phyloP scores from a whole-genome alignment of 2,888 invertebrate species.

The Flexamia atlantica region DNA sequence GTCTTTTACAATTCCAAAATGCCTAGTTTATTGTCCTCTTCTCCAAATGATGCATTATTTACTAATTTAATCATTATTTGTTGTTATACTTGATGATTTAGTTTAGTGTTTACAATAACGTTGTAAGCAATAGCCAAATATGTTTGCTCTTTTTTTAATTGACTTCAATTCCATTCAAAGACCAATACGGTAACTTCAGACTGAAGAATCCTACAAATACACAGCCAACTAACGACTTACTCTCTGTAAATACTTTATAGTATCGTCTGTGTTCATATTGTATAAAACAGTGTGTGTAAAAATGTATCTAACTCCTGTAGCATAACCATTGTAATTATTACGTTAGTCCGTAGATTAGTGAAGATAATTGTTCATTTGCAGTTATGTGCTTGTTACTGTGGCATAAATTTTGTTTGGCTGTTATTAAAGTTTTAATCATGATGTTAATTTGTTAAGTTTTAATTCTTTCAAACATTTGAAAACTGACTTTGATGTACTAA shows the following conservation, averaged over 20 bases:
- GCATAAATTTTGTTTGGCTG: background rate
- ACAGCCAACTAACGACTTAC: background rate
- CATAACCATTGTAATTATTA: conserved; percentile 20
- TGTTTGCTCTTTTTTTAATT: background rate
- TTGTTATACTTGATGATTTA: background rate
- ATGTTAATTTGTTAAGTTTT: conserved; percentile 19
- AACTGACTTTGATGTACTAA: too few species aligned
- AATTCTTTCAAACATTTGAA: background rate
- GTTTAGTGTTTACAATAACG: conserved; percentile 15
- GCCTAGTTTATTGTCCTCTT: background rate
- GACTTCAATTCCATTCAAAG: background rate
- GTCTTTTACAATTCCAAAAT: background rate
- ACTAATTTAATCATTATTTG: background rate
- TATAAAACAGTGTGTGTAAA: conserved; percentile 3
- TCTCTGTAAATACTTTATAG: background rate
- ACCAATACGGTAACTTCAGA: conserved; percentile 29
- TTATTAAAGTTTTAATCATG: background rate
- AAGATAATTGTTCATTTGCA: background rate
- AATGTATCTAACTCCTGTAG: conserved; percentile 1
- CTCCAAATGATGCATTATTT: too few species aligned
- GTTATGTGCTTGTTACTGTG: conserved; percentile 14
- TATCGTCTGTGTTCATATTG: conserved; percentile 23
- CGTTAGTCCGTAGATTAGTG: background rate
- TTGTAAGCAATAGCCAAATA: background rate
- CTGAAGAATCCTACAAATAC: background rate